These are phyloP conservation scores for Cyprinodon brontotheroides DNA, from an alignment of 2,113 vertebrate species.

Conservation along the genomic window DNA sequence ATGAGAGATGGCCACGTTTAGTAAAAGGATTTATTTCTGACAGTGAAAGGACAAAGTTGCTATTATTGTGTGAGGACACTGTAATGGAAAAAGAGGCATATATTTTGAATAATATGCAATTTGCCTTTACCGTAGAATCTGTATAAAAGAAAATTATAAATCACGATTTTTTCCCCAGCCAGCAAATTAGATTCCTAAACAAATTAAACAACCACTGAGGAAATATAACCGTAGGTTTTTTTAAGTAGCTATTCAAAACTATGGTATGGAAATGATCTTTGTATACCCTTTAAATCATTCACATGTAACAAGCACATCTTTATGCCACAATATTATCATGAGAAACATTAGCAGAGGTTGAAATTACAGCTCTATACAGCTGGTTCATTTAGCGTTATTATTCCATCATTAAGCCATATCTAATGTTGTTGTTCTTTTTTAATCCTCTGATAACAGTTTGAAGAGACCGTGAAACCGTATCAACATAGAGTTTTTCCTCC, in stretches of 20 bases:
- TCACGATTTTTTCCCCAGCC: not conserved
- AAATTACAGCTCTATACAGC: not conserved
- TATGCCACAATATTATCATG: not conserved
- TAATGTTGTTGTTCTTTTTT: not conserved
- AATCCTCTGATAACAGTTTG: not conserved
- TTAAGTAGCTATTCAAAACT: not conserved
- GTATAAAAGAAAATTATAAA: not conserved
- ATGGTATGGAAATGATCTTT: not conserved
- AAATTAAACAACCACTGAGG: not conserved
- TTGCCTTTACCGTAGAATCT: not conserved
- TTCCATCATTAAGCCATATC: not conserved
- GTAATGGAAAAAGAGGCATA: not conserved
- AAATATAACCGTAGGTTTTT: not conserved
- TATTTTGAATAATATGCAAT: not conserved
- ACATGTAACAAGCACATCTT: not conserved
- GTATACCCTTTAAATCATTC: not conserved
- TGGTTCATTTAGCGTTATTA: not conserved
- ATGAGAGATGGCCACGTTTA: constrained; percentile 20
- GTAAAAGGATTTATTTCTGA: constrained; percentile 18
- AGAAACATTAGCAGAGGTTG: not conserved
- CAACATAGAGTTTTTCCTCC: not conserved
- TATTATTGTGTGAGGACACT: not conserved
- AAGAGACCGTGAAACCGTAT: not conserved
- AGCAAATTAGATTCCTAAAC: too few species aligned
- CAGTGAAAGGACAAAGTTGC: not conserved